Evolutionary conservation across 2,888 invertebrate species (phyloP).

Genomic region (Pollenia angustigena): DNA sequence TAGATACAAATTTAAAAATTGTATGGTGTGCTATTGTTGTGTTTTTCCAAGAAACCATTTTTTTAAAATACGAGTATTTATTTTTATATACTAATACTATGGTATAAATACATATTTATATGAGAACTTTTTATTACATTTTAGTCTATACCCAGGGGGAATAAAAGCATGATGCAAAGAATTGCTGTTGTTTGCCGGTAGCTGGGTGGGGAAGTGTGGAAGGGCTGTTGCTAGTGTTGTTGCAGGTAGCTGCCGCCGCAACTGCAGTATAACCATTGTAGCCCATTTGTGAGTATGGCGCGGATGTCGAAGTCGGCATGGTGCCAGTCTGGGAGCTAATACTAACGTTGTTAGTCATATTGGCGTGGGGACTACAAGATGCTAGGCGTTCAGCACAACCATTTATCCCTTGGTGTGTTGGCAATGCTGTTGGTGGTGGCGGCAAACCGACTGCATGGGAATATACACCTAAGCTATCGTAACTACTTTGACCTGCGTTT

Average conservation of each 20-base stretch:
- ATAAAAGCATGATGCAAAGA: slow-evolving; percentile 82
- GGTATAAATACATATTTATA: neutral
- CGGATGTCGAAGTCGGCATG: slow-evolving; percentile 71
- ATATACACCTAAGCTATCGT: slow-evolving; percentile 73
- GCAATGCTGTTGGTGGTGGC: slow-evolving; percentile 75
- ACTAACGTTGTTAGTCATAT: slow-evolving; percentile 31
- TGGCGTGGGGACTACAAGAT: slow-evolving; percentile 53
- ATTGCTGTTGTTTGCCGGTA: slow-evolving; percentile 81
- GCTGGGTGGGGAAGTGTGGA: slow-evolving; percentile 72
- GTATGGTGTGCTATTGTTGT: slow-evolving; percentile 26
- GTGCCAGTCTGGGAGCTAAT: slow-evolving; percentile 46
- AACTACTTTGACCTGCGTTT: slow-evolving; percentile 52
- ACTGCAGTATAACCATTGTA: slow-evolving; percentile 79
- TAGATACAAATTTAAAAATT: slow-evolving; percentile 45
- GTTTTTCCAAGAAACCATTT: slow-evolving; percentile 46
- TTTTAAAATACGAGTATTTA: neutral
- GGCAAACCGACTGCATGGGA: slow-evolving; percentile 70
- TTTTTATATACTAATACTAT: neutral
- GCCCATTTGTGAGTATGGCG: slow-evolving; percentile 79
- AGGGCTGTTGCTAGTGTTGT: slow-evolving; percentile 68
- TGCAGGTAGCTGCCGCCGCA: slow-evolving; percentile 70
- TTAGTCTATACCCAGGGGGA: slow-evolving; percentile 81
- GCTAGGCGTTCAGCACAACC: slow-evolving; percentile 41
- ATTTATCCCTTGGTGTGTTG: slow-evolving; percentile 48
- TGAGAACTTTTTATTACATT: neutral